Conservation (phyloP, 2,113 vertebrate genomes). For the Regulus satrapa region DNA sequence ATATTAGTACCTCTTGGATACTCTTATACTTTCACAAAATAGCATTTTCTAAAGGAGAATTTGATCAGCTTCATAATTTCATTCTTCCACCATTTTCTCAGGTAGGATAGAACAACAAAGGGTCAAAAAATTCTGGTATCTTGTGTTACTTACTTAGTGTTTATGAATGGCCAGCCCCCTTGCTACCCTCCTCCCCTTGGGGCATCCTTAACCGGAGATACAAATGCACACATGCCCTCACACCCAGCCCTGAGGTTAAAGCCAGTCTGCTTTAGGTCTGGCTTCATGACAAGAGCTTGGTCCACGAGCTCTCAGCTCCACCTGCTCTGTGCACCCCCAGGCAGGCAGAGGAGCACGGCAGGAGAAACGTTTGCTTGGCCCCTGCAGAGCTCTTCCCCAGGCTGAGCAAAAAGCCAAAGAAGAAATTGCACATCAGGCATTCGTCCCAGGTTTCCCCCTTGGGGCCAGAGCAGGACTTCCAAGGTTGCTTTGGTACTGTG, state of each 20-base stretch:
- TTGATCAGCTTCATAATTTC: not conserved
- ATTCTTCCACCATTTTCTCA: not conserved
- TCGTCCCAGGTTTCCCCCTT: not conserved
- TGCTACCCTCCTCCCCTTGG: not conserved
- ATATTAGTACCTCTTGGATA: not conserved
- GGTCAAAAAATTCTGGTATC: not conserved
- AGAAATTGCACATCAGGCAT: not conserved
- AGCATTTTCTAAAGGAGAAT: not conserved
- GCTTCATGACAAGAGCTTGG: not conserved
- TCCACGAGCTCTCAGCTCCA: not conserved
- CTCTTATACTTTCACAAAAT: not conserved
- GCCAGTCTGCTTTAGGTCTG: not conserved
- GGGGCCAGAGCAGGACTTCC: not conserved
- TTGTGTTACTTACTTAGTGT: not conserved
- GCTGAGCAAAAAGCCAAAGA: not conserved
- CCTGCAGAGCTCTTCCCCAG: not conserved
- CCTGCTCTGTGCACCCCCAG: too few relatives aligned
- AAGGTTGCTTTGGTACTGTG: not conserved
- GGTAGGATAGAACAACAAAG: not conserved
- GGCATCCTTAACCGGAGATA: not conserved
- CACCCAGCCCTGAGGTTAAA: not conserved
- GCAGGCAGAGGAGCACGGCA: not conserved
- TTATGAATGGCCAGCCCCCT: not conserved
- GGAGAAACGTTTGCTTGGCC: rapidly evolving
- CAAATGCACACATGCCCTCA: not conserved